A percentile compares a stretch with the other conserved stretches of the same genome.
phyloP scores from a whole-genome alignment of 2,888 invertebrate genomes.

The Dromius quadrimaculatus region DNA sequence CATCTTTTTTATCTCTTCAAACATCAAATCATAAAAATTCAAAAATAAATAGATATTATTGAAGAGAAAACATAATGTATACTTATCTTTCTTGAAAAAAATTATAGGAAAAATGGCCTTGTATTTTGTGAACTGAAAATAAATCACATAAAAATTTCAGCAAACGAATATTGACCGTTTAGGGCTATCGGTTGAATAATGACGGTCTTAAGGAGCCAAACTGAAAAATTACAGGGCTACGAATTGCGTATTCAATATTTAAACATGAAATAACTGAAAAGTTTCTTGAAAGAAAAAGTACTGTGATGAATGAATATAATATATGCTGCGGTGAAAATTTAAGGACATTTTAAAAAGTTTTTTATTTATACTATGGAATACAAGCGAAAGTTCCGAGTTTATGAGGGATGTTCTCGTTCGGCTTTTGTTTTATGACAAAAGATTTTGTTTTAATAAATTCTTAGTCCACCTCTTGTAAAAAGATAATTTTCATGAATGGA shows the following conservation, averaged over 20 bases:
- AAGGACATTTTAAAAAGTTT: background rate
- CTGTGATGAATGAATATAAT: background rate
- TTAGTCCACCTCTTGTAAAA: too few species aligned
- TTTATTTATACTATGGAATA: constrained; percentile 3
- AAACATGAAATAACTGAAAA: background rate
- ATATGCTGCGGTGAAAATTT: background rate
- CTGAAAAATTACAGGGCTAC: background rate
- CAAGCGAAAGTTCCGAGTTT: background rate
- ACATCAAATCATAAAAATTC: too few species aligned
- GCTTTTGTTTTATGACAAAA: too few species aligned
- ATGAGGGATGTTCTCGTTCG: too few species aligned
- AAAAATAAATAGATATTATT: too few species aligned
- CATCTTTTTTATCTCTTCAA: too few species aligned
- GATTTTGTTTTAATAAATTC: too few species aligned
- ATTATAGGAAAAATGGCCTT: too few species aligned
- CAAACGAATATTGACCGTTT: constrained; percentile 29
- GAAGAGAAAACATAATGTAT: too few species aligned
- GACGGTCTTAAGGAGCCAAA: background rate
- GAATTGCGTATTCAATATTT: background rate
- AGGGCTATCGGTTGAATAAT: background rate
- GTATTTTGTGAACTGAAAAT: too few species aligned
- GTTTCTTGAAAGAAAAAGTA: background rate
- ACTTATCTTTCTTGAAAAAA: too few species aligned
- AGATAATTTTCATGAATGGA: too few species aligned
- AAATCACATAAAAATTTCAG: constrained; percentile 22